Base-by-base conservation (phyloP, 1,140 invertebrate species). In the Thaumetopoea pityocampa region DNA sequence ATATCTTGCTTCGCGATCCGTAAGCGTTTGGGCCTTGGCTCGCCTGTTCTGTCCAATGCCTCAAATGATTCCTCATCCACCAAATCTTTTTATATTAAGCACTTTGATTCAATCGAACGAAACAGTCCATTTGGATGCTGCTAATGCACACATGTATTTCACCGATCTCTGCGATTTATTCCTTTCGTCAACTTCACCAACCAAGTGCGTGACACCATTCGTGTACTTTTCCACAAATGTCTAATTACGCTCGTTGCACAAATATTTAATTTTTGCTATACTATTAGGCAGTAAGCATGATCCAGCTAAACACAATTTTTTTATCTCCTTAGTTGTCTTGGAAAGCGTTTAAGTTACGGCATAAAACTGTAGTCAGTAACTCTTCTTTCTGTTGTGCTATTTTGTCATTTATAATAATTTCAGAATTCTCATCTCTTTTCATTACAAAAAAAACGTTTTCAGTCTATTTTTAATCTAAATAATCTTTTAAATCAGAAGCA, bases 141-240 rank as follows among this genome's bases (percentile, higher is more conserved):
- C 74, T 18, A 85, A 34, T 3, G 82, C 76, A 15, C 69, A 67
- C 55, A 85, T 72, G 30, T 73, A 41, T 10, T 41, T 41, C 4
- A 41, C 37, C 7, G 37, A 83, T 76, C 82, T 73, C 52, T 83
- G 72, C 8, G 74, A 67, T 44, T 60, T 71, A 19, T 77, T 77
- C 11, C 78, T 67, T 28, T 84, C 71, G 47, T 84, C 78, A 1
- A 83, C 78, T 15, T 58, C 60, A 5, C 83, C 73, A 24, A 85
- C 67, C 6, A 85, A 49, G 61, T 85, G 82, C 7, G 80, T 83
- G 20, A 85, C 24, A n/a, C 71, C 65, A 4, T 52, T 54, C 9
- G 57, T 63, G 28, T 73, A 85, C 35, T 72, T 70, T 3, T 81
- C 69, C 1, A 68, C 40, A 36, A 59, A 83, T 2, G 43, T 53